Conservation (phyloP, 2,113 vertebrate species). For the Prionailurus viverrinus region DNA sequence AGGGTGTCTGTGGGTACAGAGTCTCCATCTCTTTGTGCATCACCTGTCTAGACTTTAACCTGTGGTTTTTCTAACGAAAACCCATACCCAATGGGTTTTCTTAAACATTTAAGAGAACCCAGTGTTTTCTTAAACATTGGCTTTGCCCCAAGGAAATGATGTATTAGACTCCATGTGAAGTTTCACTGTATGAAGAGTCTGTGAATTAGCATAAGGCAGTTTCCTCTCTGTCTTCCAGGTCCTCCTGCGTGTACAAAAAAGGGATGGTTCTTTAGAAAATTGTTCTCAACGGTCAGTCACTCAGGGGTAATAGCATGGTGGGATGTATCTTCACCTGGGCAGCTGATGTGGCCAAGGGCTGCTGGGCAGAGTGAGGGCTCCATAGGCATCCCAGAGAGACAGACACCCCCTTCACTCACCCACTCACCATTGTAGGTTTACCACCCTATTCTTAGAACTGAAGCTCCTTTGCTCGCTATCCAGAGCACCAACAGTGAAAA, state of each 20-base stretch:
- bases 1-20: background rate
- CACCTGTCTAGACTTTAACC: background rate
- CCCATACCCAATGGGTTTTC: background rate
- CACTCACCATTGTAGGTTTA: background rate
- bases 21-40: background rate
- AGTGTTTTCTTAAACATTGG: background rate
- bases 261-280: background rate
- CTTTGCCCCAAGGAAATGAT: background rate
- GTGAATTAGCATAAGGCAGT: background rate
- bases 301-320: rapidly evolving
- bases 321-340: background rate
- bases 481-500: background rate
- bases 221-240: background rate
- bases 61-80: background rate
- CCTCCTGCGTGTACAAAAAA: background rate
- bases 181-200: background rate
- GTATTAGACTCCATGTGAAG: background rate
- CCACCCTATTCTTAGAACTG: background rate
- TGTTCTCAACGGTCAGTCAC: background rate
- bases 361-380: background rate
- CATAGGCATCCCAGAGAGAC: background rate
- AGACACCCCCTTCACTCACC: too few species aligned
- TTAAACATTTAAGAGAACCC: background rate
- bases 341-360: background rate
- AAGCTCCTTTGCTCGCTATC: background rate